Base-by-base conservation (phyloP, 2,888 invertebrate genomes). In the Leptinotarsa juncta region DNA sequence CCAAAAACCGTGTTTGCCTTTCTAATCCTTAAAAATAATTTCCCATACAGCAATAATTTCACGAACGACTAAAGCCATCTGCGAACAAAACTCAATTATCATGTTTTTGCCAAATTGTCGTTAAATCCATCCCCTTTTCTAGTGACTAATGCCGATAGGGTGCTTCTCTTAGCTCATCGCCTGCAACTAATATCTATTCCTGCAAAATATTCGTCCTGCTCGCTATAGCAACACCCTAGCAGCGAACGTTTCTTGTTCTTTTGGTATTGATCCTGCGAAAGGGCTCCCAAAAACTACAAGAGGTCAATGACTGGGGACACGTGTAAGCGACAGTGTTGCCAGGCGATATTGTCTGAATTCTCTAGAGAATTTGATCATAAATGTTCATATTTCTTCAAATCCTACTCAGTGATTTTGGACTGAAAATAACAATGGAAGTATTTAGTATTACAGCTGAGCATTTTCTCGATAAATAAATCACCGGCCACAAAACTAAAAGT, bases 291-390 rank as follows among this genome's bases (percentile, higher is more conserved):
- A 80, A 74, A 69, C 75, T 75, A 71, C 69, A 69, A 66, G 77
- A 79, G 83, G 82, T 84, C 83, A 79, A 79, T 77, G 84, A 84
- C 84, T 81, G 57, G 71, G 74, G 79, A 81, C 84, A 84, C 84
- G 85, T 85, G 85, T 57, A 42, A 49, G 42, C 15, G 48, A 48
- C 42, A 42, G 42, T 42, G 42, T 42, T 42, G 42, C 42, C 42
- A 42, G 42, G 10, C 5, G 7, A 42, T 42, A 42, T 42, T 42
- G 10, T 3, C 10, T 10, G 42, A 42, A 42, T 42, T 42, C 42
- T 42, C 42, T 42, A 42, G 10, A 42, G 0, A 10, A 42, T 42
- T 42, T 10, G 10, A 42, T 10, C 42, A 10, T 42, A 42, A 42
- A 42, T 10, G 3, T 42, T 10, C 10, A 42, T 42, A 10, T 42